Conservation (phyloP, 2,888 invertebrate species). For the Himalopsyche japonica region DNA sequence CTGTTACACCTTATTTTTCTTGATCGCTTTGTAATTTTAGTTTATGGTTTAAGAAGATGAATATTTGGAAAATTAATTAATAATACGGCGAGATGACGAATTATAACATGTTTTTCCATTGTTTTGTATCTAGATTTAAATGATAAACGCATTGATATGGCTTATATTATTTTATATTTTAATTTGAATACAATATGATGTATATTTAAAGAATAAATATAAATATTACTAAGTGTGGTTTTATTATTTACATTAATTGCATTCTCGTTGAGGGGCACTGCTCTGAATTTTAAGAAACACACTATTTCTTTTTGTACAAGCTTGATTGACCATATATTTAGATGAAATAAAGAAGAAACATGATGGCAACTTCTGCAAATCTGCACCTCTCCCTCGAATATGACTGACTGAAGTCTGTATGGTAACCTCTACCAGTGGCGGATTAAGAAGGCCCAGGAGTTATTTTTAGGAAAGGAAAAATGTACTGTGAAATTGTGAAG, state of each 20-base stretch:
- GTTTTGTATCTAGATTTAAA: neutral
- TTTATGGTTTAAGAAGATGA: neutral
- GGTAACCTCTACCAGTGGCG: too few relatives aligned
- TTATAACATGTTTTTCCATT: neutral
- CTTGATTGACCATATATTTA: too few relatives aligned
- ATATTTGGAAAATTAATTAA: neutral
- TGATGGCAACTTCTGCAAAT: too few relatives aligned
- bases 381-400: too few relatives aligned
- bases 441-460: too few relatives aligned
- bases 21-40: neutral
- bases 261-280: too few relatives aligned
- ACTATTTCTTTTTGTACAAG: too few relatives aligned
- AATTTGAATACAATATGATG: slow-evolving; percentile 20
- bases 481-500: too few relatives aligned
- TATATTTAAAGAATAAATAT: slow-evolving; percentile 23
- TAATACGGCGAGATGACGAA: neutral
- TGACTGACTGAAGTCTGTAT: too few relatives aligned
- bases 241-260: neutral
- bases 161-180: slow-evolving; percentile 17
- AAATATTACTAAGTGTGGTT: slow-evolving; percentile 18
- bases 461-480: too few relatives aligned
- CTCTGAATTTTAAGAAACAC: too few relatives aligned
- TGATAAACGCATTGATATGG: neutral
- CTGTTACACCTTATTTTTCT: neutral
- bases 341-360: too few relatives aligned